These are phyloP conservation scores for Nomada lathburiana DNA, from an alignment of 2,888 invertebrate species.

Conservation along the genomic window DNA sequence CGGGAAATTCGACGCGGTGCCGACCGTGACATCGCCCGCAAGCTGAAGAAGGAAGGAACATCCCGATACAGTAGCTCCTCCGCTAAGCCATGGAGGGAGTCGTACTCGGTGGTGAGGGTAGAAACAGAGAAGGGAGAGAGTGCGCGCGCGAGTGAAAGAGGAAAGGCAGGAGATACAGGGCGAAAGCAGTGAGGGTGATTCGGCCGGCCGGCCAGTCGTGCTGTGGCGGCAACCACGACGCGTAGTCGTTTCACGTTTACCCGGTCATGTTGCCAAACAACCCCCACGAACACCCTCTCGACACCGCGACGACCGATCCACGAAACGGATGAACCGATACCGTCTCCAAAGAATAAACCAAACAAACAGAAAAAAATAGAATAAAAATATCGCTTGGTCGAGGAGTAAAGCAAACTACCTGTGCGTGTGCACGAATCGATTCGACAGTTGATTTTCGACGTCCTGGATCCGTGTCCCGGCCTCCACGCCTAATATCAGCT, in stretches of 20 bases:
- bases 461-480: neutral
- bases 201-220: constrained; percentile 82
- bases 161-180: constrained; percentile 34
- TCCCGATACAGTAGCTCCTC: neutral
- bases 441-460: neutral
- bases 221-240: constrained; percentile 77
- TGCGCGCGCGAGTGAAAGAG: constrained; percentile 32
- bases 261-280: constrained; percentile 68
- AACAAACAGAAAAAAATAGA: neutral
- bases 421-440: neutral
- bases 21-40: neutral
- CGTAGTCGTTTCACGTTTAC: constrained; percentile 60
- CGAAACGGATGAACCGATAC: constrained; percentile 37
- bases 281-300: constrained; percentile 50
- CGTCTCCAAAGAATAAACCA: no score
- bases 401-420: no score
- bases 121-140: constrained; percentile 29
- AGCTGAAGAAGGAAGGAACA: constrained; percentile 6
- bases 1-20: constrained; percentile 29
- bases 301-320: constrained; percentile 40
- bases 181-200: constrained; percentile 71
- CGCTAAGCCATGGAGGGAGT: neutral
- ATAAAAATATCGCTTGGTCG: neutral
- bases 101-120: constrained; percentile 19
- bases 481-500: constrained; percentile 42